Evolutionary conservation across 2,797 vertebrate species (phyloP), one percentile per base, ranked within the genome.

Genomic region (Halcyon badia): DNA sequence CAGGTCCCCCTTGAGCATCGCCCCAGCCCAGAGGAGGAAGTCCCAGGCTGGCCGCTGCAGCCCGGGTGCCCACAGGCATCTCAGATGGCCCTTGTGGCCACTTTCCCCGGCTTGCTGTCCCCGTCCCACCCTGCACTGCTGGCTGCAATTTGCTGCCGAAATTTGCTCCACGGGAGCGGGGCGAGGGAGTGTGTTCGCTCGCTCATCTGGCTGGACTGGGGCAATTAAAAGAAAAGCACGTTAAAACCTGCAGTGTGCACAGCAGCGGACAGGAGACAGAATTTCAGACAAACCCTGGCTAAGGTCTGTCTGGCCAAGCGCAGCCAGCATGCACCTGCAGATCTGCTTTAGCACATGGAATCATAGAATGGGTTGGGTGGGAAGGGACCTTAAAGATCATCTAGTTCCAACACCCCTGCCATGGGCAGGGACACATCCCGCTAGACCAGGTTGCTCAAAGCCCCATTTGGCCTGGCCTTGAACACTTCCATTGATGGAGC

Each of bases 231-330:
- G 51, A 25, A 65, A 33, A 33, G 44, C 71, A 46, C 2, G 1
- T 52, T 57, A 61, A 79, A 71, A 10, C 69, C 51, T 83, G 70
- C 6, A 41, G n/a, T 25, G 46, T 48, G 42, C 48, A 9, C 37
- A 61, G 58, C 54, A 9, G 21, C 0, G 3, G 24, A 3, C 62
- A 84, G 52, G 30, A 72, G 30, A 44, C 17, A 12, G n/a, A 0
- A 0, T 42, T 51, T 30, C n/a, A 6, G 14, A 2, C 0, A 21
- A 33, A 14, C 37, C 30, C 60, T 18, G 56, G 28, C 44, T 26
- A 9, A 5, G 24, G 31, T 11, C 30, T 35, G 25, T 21, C 83
- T 57, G 21, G 65, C 62, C 1, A 1, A 33, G 42, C 0, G 0
- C 0, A 1, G 69, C 24, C 73, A 60, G 46, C 68, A 17, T 4